phyloP scores from a whole-genome alignment of 2,888 invertebrate species.

The Drosophila mayaguana region DNA sequence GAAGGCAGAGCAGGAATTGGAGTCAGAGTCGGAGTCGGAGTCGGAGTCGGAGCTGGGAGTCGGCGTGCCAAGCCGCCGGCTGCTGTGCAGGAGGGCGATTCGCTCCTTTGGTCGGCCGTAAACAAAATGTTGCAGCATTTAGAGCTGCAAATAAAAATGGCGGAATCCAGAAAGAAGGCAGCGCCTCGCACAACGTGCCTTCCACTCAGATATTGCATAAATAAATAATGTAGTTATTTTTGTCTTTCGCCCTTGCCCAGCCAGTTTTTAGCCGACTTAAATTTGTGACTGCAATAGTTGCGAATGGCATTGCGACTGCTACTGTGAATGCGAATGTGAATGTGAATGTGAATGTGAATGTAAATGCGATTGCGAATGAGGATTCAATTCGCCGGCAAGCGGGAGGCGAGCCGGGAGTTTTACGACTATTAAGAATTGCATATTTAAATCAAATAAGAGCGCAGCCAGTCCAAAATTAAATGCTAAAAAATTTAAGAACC shows the following conservation, averaged over 20 bases:
- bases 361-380: conserved; percentile 39
- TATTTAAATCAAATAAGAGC: conserved; percentile 74
- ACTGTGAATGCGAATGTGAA: conserved; percentile 31
- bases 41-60: background rate
- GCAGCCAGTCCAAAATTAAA: conserved; percentile 56
- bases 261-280: conserved; percentile 32
- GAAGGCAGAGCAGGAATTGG: no score
- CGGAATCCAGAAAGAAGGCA: conserved; percentile 20
- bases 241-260: conserved; percentile 60
- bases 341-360: conserved; percentile 31
- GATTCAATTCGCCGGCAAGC: conserved; percentile 59
- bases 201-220: conserved; percentile 72
- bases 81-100: conserved; percentile 21
- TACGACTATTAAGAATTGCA: conserved; percentile 68
- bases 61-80: conserved; percentile 10
- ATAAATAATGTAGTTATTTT: conserved; percentile 75
- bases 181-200: conserved; percentile 7
- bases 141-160: conserved; percentile 57
- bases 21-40: background rate
- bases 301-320: conserved; percentile 25
- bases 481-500: conserved; percentile 70
- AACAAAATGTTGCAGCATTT: conserved; percentile 67
- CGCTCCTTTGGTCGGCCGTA: conserved; percentile 58
- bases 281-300: conserved; percentile 67
- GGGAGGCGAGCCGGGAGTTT: conserved; percentile 35